A percentile compares a stretch with the other conserved stretches of the same genome.
Conservation (phyloP, 2,797 vertebrate genomes). For the Cottoperca gobio region DNA sequence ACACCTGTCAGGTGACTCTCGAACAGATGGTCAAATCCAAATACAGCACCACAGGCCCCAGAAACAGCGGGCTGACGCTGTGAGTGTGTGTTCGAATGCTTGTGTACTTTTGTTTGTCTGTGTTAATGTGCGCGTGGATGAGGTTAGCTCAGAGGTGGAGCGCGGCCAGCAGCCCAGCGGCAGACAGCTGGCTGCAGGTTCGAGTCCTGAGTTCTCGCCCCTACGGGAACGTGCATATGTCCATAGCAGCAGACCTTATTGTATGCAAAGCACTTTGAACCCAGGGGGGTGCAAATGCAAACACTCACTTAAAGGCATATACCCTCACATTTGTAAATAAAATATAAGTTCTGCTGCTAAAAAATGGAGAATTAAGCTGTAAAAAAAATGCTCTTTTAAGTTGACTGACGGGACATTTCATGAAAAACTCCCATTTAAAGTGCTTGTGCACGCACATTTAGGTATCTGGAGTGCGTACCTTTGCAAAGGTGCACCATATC, state of each 20-base stretch:
- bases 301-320: not conserved
- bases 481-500: no score
- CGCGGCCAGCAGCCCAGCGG: conserved; percentile 68
- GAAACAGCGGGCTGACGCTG: conserved; percentile 51
- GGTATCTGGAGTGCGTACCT: no score
- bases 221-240: conserved; percentile 55
- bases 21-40: conserved; percentile 79
- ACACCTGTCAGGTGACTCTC: conserved; percentile 79
- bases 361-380: no score
- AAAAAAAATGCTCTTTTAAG: no score
- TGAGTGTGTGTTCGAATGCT: conserved; percentile 34
- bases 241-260: conserved; percentile 34
- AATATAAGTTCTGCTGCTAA: no score
- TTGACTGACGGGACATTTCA: no score
- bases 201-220: conserved; percentile 52
- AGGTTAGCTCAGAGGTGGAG: conserved; percentile 69
- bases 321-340: not conserved
- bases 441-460: no score
- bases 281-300: conserved; percentile 5
- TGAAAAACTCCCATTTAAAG: no score
- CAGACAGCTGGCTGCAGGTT: conserved; percentile 69
- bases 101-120: conserved; percentile 32
- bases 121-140: conserved; percentile 31
- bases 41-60: conserved; percentile 62
- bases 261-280: conserved; percentile 35